Conservation (phyloP, 2,113 vertebrate genomes). For the Vulpes vulpes region DNA sequence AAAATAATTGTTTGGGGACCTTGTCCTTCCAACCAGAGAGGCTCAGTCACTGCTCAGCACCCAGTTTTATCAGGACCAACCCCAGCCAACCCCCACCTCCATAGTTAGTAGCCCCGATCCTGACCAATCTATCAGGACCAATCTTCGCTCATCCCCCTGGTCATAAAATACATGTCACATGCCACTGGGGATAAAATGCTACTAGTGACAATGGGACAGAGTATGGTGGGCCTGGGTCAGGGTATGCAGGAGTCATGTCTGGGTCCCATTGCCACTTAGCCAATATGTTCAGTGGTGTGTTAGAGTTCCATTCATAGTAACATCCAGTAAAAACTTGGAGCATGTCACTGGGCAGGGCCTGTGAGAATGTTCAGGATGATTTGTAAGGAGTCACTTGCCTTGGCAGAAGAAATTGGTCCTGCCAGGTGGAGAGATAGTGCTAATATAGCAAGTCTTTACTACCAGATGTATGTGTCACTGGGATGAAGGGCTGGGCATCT, state of each 20-base stretch:
- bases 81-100: neutral
- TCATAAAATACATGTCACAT: neutral
- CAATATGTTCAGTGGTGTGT: neutral
- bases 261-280: neutral
- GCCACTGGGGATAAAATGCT: neutral
- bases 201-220: neutral
- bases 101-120: neutral
- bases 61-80: neutral
- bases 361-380: neutral
- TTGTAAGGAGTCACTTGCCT: neutral
- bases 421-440: neutral
- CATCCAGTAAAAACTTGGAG: neutral
- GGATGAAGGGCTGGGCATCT: neutral
- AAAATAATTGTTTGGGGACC: neutral
- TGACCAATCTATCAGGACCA: no score
- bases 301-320: neutral
- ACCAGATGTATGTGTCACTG: neutral
- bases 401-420: neutral
- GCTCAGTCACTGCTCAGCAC: neutral
- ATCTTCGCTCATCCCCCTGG: neutral
- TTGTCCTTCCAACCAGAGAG: conserved; percentile 19
- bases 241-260: neutral
- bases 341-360: neutral
- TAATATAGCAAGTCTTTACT: neutral
- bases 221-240: neutral